Base-by-base conservation (phyloP, 2,888 invertebrate species). In the Watsonalla binaria region DNA sequence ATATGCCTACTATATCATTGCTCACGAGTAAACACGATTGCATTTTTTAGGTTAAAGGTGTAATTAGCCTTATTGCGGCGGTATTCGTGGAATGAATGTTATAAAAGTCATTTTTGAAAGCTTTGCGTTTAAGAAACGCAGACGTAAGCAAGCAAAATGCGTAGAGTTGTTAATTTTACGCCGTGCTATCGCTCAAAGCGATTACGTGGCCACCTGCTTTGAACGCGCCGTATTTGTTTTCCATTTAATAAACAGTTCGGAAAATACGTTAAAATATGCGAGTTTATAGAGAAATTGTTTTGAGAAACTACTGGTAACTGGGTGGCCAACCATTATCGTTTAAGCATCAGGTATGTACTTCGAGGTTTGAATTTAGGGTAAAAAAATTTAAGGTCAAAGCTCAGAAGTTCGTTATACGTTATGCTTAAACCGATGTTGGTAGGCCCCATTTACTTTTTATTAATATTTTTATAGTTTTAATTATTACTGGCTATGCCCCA, bases 141-240 rank as follows among this genome's bases (percentile, higher is more conserved):
- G 46, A 58, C 51, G 47, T 54, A 49, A 49, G 52, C 42, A 51
- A 58, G 59, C 56, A 56, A 49, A 49, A 49, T 49, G 49, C 58
- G 46, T 60, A 46, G 45, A 47, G 55, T 53, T 58, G 58, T 61
- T 65, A 63, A 63, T 65, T 62, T 56, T 61, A 61, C 54, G 56
- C 53, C 49, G 62, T 58, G 59, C 56, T 51, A 57, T 61, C 52
- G 51, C 60, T 57, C 54, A 45, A 54, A 61, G 54, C 59, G 66
- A 66, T 65, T 62, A 62, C 58, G 37, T 46, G 34, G 53, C 51
- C 51, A 53, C 42, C 51, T 52, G 57, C 50, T 53, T 60, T 62
- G 60, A 69, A 59, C 55, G 52, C 51, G 56, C 47, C 62, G 55
- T 61, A 70, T 65, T 70, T 67, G 62, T 65, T 62, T 68, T 63